Percentiles rank a stretch among this genome's conserved stretches.
Evolutionary conservation across 2,888 invertebrate species (phyloP).

Genomic region (Linnaemya vulpina): DNA sequence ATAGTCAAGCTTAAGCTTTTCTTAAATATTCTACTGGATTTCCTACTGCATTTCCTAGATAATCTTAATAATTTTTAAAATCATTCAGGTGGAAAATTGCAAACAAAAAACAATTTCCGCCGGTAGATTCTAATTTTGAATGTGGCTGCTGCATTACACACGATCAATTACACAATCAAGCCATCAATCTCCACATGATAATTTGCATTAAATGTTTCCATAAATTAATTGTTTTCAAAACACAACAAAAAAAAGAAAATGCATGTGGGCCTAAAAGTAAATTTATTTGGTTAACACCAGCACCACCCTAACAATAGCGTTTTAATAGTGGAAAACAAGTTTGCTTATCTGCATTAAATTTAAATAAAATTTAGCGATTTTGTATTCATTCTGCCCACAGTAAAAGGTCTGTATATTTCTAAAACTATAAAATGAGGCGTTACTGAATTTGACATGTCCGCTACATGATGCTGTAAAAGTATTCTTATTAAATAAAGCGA

Average conservation of each 20-base stretch:
- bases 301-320: conserved; percentile 18
- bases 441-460: background rate
- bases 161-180: background rate
- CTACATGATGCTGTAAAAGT: too few species aligned
- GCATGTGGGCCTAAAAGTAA: conserved; percentile 52
- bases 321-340: conserved; percentile 1
- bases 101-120: conserved; percentile 60
- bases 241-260: background rate
- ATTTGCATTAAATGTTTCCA: conserved; percentile 42
- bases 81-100: conserved; percentile 63
- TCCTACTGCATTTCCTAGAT: conserved; percentile 32
- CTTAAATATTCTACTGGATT: conserved; percentile 38
- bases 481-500: too few species aligned
- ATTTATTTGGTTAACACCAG: conserved; percentile 15
- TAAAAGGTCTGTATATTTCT: background rate
- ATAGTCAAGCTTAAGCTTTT: background rate
- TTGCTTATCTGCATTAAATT: conserved; percentile 40
- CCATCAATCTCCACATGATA: conserved; percentile 26
- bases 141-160: conserved; percentile 17
- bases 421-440: background rate
- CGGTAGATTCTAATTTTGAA: conserved; percentile 25
- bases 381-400: conserved; percentile 15
- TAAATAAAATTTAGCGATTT: conserved; percentile 48
- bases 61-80: conserved; percentile 57
- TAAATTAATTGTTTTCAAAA: conserved; percentile 3